These are phyloP conservation scores for Coryphaenoides rupestris DNA, from an alignment of 2,113 vertebrate genomes.

Conservation along the genomic window DNA sequence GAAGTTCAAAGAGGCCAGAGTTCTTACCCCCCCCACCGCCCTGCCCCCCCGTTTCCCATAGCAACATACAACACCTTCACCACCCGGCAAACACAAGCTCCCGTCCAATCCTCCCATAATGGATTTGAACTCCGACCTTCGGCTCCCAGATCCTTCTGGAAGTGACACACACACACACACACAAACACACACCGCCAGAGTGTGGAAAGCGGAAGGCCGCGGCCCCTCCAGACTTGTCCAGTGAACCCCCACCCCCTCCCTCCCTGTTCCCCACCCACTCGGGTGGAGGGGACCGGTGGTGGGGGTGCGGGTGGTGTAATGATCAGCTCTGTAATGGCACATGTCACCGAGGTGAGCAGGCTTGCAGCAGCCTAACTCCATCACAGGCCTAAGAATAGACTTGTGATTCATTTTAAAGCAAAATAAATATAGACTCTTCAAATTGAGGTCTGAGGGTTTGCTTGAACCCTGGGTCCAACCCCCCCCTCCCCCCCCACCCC, in stretches of 20 bases:
- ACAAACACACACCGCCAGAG: too few relatives aligned
- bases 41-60: conserved; percentile 54
- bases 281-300: too few relatives aligned
- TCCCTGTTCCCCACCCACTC: too few relatives aligned
- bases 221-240: conserved; percentile 41
- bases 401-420: conserved; percentile 5
- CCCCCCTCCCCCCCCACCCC: too few relatives aligned
- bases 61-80: conserved; percentile 66
- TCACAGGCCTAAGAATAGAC: not conserved
- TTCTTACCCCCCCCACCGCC: conserved; percentile 35
- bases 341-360: conserved; percentile 28
- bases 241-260: not conserved
- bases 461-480: conserved; percentile 19
- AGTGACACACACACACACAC: conserved; percentile 32
- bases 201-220: conserved; percentile 11
- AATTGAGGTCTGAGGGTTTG: conserved; percentile 16
- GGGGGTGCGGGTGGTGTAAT: conserved; percentile 24
- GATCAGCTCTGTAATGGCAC: conserved; percentile 30
- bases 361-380: conserved; percentile 9
- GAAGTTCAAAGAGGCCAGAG: conserved; percentile 66
- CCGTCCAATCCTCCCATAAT: conserved; percentile 69
- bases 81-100: conserved; percentile 55
- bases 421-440: conserved; percentile 8
- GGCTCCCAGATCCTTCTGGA: conserved; percentile 44
- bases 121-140: conserved; percentile 71